Conservation (phyloP, 2,888 invertebrate species). For the Drosophila antonietae region DNA sequence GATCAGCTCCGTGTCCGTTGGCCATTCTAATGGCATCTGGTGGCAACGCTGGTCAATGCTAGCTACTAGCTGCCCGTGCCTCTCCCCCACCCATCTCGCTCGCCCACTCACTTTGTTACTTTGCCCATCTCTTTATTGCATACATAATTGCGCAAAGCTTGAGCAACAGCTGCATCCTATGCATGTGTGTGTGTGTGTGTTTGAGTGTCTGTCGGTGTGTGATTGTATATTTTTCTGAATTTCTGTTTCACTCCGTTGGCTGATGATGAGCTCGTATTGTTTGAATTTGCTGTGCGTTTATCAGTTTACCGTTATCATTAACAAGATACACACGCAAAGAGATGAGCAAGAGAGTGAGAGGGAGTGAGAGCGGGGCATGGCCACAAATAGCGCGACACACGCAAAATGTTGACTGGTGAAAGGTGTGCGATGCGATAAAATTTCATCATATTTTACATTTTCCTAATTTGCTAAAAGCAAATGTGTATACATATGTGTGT, state of each 20-base stretch:
- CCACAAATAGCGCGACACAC: conserved; percentile 38
- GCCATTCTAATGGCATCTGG: conserved; percentile 9
- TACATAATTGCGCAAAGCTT: conserved; percentile 37
- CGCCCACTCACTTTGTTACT: too few relatives aligned
- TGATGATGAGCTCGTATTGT: conserved; percentile 58
- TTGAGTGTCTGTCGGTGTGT: neutral
- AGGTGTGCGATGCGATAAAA: conserved; percentile 70
- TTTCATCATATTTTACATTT: conserved; percentile 75
- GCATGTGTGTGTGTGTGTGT: conserved; percentile 1
- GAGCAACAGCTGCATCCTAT: conserved; percentile 14
- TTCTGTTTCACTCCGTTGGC: conserved; percentile 18
- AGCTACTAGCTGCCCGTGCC: neutral
- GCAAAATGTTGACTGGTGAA: conserved; percentile 57
- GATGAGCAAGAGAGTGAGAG: conserved; percentile 50
- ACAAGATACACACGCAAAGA: conserved; percentile 72
- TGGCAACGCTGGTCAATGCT: conserved; percentile 19
- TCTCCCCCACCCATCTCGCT: neutral
- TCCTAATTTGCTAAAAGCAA: conserved; percentile 75
- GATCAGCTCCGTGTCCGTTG: conserved; percentile 9
- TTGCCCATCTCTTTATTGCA: conserved; percentile 15
- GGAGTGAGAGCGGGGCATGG: conserved; percentile 12
- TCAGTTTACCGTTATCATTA: conserved; percentile 76
- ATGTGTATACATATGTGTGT: neutral
- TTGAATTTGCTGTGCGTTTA: conserved; percentile 57
- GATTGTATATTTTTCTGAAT: conserved; percentile 23